Evolutionary conservation across 2,888 invertebrate species (phyloP).

Genomic region (Odontomyia ornata): DNA sequence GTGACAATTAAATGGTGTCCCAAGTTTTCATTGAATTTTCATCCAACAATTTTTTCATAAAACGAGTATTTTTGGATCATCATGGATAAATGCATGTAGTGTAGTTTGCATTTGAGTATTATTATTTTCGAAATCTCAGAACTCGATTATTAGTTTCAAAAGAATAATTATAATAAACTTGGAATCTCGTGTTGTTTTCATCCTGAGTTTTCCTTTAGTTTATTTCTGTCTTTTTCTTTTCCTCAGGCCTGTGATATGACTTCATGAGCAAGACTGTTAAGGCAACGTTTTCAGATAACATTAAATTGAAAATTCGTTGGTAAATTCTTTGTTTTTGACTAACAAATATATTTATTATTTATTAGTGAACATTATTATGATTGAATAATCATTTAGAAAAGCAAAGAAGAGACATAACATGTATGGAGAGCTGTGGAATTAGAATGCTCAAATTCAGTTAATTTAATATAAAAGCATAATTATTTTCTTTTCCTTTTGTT

Average conservation of each 20-base stretch:
- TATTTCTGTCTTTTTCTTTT: constrained; percentile 48
- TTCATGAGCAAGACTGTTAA: constrained; percentile 51
- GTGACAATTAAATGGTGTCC: neutral
- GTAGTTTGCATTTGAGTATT: constrained; percentile 2
- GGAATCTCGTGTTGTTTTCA: constrained; percentile 16
- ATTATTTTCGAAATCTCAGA: neutral
- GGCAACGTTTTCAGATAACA: constrained; percentile 51
- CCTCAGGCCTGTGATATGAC: constrained; percentile 51
- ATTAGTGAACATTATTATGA: no score
- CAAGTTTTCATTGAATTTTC: neutral
- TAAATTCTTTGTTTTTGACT: constrained; percentile 46
- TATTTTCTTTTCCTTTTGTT: no score
- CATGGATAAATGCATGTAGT: neutral
- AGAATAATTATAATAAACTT: constrained; percentile 7
- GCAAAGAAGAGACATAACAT: no score
- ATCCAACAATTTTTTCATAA: neutral
- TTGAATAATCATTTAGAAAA: no score
- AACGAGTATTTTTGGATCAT: neutral
- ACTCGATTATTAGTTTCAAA: neutral
- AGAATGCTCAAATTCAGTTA: no score
- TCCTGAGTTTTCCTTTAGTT: constrained; percentile 46
- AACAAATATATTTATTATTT: neutral
- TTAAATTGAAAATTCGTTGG: constrained; percentile 52
- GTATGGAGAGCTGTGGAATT: no score
- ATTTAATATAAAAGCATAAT: no score